Evolutionary conservation across 2,888 invertebrate species (phyloP).

Genomic region (Sicus ferrugineus): DNA sequence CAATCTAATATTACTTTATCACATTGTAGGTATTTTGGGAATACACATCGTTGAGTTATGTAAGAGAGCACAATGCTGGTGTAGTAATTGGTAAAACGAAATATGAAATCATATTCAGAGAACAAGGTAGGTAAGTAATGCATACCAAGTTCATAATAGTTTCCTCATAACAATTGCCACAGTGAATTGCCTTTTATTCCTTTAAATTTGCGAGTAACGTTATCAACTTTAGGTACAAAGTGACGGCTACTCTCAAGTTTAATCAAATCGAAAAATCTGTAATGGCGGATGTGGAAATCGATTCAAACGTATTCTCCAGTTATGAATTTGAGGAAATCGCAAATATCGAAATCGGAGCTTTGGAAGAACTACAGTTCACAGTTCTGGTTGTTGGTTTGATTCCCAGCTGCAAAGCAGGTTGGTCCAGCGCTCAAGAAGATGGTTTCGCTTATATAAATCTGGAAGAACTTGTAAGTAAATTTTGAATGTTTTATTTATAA

Average conservation of each 20-base stretch:
- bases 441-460: slow-evolving; percentile 41
- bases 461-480: slow-evolving; percentile 36
- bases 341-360: slow-evolving; percentile 39
- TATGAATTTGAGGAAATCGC: slow-evolving; percentile 40
- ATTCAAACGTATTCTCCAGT: slow-evolving; percentile 38
- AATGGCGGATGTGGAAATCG: slow-evolving; percentile 40
- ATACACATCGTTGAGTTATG: slow-evolving; percentile 12
- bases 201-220: slow-evolving; percentile 34
- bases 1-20: too few species aligned
- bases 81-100: slow-evolving; percentile 7
- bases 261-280: slow-evolving; percentile 40
- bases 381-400: slow-evolving; percentile 40
- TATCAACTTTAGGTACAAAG: slow-evolving; percentile 34
- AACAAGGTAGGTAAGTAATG: slow-evolving; percentile 22
- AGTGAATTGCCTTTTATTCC: not conserved
- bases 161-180: not conserved
- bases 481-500: not conserved
- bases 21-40: slow-evolving; percentile 23
- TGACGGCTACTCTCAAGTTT: slow-evolving; percentile 38
- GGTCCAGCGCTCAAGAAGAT: slow-evolving; percentile 43
- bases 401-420: slow-evolving; percentile 41
- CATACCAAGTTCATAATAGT: not conserved
- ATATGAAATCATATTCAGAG: slow-evolving; percentile 12
- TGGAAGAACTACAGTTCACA: slow-evolving; percentile 37
- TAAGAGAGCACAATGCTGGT: not conserved